These are phyloP conservation scores for Paracentrotus lividus DNA, from an alignment of 53 echinoderm and acorn worm genomes.

Conservation along the genomic window DNA sequence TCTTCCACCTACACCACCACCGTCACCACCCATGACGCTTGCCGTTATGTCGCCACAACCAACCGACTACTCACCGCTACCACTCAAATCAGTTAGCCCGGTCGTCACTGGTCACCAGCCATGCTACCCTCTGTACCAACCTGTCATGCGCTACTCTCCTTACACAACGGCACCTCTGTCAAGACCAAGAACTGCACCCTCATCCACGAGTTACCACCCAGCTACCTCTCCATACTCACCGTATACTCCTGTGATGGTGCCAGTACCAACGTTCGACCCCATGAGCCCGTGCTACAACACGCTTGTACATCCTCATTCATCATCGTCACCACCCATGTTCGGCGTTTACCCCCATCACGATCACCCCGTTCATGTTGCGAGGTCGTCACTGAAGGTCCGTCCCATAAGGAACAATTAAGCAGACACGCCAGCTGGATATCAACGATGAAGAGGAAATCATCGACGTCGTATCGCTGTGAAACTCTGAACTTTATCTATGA, in stretches of 20 bases:
- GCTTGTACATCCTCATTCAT: slow-evolving; percentile 16
- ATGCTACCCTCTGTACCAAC: slow-evolving; percentile 14
- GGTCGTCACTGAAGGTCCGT: slow-evolving; percentile 39
- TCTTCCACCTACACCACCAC: slow-evolving; percentile 57
- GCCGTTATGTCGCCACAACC: neutral
- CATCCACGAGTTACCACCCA: slow-evolving; percentile 15
- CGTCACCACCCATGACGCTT: neutral
- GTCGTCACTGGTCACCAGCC: slow-evolving; percentile 24
- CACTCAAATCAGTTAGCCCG: slow-evolving; percentile 43
- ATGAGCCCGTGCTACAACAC: neutral
- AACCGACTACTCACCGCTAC: slow-evolving; percentile 1
- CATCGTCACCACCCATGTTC: slow-evolving; percentile 46
- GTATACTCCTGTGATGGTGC: slow-evolving; percentile 8
- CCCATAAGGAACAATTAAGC: neutral
- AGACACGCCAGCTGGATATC: neutral
- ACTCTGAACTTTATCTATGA: neutral
- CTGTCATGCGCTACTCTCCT: slow-evolving; percentile 45
- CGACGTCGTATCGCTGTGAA: slow-evolving; percentile 36
- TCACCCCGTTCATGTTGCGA: slow-evolving; percentile 43
- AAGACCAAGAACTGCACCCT: neutral
- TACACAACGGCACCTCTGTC: neutral
- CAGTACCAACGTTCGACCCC: slow-evolving; percentile 2
- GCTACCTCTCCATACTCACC: slow-evolving; percentile 29
- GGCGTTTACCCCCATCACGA: slow-evolving; percentile 49
- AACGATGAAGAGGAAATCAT: slow-evolving; percentile 4